Evolutionary conservation across 2,797 vertebrate genomes (phyloP).

Genomic region (Acanthurus leucopareius): DNA sequence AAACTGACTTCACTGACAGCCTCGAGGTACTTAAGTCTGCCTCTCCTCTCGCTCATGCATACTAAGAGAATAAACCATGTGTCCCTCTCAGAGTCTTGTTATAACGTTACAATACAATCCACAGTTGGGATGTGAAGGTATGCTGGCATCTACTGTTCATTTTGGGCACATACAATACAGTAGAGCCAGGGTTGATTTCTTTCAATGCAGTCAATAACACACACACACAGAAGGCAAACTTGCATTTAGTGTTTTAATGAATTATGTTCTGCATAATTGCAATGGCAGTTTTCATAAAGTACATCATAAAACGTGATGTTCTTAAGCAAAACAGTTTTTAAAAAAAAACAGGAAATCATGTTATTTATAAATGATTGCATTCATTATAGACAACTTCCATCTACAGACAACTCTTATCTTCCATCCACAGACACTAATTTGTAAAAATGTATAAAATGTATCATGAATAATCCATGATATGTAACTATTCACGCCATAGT

Average conservation of each 20-base stretch:
- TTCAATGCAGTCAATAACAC: neutral
- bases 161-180: slow-evolving; percentile 29
- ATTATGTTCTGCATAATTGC: slow-evolving; percentile 32
- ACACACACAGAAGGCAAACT: slow-evolving; percentile 2
- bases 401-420: neutral
- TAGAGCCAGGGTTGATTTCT: neutral
- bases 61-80: slow-evolving; percentile 34
- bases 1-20: slow-evolving; percentile 30
- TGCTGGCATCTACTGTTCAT: slow-evolving; percentile 69
- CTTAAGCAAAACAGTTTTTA: slow-evolving; percentile 2
- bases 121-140: slow-evolving; percentile 19
- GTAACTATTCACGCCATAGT: slow-evolving; percentile 32
- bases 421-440: slow-evolving; percentile 5
- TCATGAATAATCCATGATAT: slow-evolving; percentile 33
- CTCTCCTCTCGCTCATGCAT: slow-evolving; percentile 43
- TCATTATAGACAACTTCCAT: slow-evolving; percentile 22
- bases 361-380: slow-evolving; percentile 9
- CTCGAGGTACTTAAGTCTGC: slow-evolving; percentile 20
- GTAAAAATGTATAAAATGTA: slow-evolving; percentile 28
- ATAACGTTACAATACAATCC: neutral
- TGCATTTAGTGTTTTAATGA: slow-evolving; percentile 66
- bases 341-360: neutral
- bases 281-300: slow-evolving; percentile 31
- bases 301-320: slow-evolving; percentile 30
- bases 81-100: slow-evolving; percentile 6